These are phyloP conservation scores for Ranitomeya imitator DNA, from an alignment of 2,113 vertebrate genomes.

Conservation along the genomic window DNA sequence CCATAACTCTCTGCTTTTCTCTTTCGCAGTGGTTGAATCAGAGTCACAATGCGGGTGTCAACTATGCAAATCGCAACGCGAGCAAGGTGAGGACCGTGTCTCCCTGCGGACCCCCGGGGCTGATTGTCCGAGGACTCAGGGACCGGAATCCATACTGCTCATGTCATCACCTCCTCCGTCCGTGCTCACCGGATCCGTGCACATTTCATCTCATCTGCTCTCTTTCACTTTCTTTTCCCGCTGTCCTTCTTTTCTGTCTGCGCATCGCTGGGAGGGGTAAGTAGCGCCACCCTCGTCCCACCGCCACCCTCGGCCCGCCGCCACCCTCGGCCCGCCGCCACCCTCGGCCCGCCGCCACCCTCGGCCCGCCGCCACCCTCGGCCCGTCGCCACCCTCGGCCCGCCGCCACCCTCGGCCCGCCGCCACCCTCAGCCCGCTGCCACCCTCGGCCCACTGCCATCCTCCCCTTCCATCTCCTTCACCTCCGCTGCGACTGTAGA, in stretches of 20 bases:
- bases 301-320: no score
- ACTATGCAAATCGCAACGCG: conserved; percentile 93
- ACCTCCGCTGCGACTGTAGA: no score
- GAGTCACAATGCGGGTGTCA: conserved; percentile 94
- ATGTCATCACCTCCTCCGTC: background rate
- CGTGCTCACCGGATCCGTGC: no score
- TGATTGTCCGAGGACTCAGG: background rate
- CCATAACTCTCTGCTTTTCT: conserved; percentile 43
- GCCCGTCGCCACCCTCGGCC: no score
- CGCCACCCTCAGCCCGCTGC: no score
- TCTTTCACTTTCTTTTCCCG: background rate
- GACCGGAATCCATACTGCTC: background rate
- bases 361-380: no score
- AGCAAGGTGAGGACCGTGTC: conserved; percentile 80
- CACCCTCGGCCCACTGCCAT: no score
- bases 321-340: no score
- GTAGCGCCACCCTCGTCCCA: background rate
- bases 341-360: no score
- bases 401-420: no score
- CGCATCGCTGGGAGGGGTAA: background rate
- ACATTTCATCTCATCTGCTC: background rate
- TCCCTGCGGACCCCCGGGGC: no score
- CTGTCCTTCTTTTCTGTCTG: background rate
- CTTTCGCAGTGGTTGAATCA: conserved; percentile 88
- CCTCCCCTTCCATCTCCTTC: no score